phyloP scores from a whole-genome alignment of 2,113 vertebrate genomes.

The Excalfactoria chinensis region DNA sequence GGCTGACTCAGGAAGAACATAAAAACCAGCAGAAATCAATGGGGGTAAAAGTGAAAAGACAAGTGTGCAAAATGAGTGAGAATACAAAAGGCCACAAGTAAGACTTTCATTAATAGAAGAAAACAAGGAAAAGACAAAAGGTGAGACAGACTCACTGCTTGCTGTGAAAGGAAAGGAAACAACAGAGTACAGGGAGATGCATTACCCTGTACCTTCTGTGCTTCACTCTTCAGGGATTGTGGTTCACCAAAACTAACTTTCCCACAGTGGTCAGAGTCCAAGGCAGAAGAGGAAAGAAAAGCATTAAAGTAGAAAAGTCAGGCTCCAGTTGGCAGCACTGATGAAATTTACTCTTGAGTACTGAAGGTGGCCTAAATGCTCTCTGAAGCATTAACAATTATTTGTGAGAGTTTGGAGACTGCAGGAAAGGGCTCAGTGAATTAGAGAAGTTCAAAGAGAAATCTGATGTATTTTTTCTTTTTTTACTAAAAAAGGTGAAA shows the following conservation, averaged over 20 bases:
- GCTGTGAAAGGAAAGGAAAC: background rate
- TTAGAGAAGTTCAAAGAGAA: background rate
- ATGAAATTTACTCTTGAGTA: background rate
- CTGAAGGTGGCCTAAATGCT: background rate
- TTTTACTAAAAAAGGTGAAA: background rate
- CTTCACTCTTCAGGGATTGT: background rate
- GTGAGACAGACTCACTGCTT: background rate
- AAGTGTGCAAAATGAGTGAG: background rate
- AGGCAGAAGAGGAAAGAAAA: background rate
- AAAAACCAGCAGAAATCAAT: background rate
- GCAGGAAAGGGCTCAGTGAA: background rate
- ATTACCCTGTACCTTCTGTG: background rate
- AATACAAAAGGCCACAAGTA: background rate
- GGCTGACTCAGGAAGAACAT: background rate
- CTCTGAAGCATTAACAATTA: slow-evolving; percentile 39
- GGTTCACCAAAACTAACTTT: background rate
- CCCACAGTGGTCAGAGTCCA: background rate
- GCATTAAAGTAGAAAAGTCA: slow-evolving; percentile 4
- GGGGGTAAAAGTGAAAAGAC: background rate
- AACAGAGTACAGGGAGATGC: background rate
- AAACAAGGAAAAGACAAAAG: background rate
- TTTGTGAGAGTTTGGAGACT: background rate
- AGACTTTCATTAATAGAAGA: background rate
- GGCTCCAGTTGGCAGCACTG: background rate
- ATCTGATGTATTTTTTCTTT: background rate